A percentile compares a stretch with the other conserved stretches of the same genome.
Evolutionary conservation across 2,113 vertebrate species (phyloP).

Genomic region (Pelobates fuscus): DNA sequence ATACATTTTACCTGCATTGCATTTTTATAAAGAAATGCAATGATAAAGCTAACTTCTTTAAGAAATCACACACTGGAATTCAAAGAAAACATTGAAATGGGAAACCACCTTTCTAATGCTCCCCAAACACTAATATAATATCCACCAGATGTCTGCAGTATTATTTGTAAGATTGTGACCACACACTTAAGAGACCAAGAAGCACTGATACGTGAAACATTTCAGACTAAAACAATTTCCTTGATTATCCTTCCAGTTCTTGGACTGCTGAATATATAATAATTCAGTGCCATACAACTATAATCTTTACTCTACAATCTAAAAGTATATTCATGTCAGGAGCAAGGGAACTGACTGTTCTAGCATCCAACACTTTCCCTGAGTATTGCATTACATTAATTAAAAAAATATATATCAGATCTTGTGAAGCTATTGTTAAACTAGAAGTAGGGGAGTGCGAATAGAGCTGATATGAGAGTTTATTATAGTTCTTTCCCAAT

Average conservation of each 20-base stretch:
- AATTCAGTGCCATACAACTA: constrained; percentile 20
- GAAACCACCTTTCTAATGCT: constrained; percentile 17
- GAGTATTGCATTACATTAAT: no score
- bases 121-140: constrained; percentile 36
- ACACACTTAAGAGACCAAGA: constrained; percentile 32
- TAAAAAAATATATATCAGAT: no score
- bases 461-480: no score
- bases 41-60: constrained; percentile 55
- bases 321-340: neutral
- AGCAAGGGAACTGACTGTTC: no score
- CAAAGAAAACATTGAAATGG: constrained; percentile 34
- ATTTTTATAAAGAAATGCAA: constrained; percentile 48
- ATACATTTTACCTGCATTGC: constrained; percentile 48
- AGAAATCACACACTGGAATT: constrained; percentile 32
- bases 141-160: constrained; percentile 27
- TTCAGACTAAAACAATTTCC: constrained; percentile 36
- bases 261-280: constrained; percentile 9
- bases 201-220: constrained; percentile 42
- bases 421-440: no score
- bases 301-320: neutral
- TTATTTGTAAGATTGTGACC: constrained; percentile 36
- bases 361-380: no score
- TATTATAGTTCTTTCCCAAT: no score
- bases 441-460: no score
- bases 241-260: constrained; percentile 14